phyloP scores from a whole-genome alignment of 2,797 vertebrate species.

The Peromyscus melanophrys region DNA sequence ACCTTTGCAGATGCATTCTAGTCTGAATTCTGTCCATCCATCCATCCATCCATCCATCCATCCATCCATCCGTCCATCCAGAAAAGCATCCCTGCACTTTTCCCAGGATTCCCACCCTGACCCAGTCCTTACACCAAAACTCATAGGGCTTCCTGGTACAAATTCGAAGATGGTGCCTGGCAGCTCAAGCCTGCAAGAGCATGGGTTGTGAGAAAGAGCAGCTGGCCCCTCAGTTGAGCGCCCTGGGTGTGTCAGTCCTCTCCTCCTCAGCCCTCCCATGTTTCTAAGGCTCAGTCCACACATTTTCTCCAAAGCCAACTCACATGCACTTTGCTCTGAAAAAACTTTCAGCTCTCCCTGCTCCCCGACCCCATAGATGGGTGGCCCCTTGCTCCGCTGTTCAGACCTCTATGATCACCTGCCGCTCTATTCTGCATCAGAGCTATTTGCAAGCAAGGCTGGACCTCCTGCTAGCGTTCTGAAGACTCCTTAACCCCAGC shows the following conservation, averaged over 20 bases:
- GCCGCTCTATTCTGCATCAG: background rate
- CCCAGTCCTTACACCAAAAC: background rate
- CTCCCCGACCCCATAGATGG: fast-evolving
- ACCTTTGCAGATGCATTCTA: background rate
- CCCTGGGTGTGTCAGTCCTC: background rate
- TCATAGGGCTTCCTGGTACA: background rate
- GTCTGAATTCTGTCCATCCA: background rate
- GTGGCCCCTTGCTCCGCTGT: background rate
- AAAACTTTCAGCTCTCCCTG: background rate
- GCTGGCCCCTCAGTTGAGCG: fast-evolving
- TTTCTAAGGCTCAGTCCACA: background rate
- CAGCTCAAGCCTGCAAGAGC: background rate
- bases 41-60: too few relatives aligned
- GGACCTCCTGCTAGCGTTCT: background rate
- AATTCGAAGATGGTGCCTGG: background rate
- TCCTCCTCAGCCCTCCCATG: background rate
- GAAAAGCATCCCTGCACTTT: background rate
- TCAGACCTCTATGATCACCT: background rate
- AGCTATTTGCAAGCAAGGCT: background rate
- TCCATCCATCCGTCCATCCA: background rate
- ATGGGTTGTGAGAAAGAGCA: fast-evolving
- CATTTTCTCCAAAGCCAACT: fast-evolving
- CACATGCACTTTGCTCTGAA: background rate
- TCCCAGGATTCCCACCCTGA: background rate
- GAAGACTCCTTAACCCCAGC: background rate